These are phyloP conservation scores for Pterobdella sp. DNA, from an alignment of 2,888 invertebrate species.

Conservation along the genomic window DNA sequence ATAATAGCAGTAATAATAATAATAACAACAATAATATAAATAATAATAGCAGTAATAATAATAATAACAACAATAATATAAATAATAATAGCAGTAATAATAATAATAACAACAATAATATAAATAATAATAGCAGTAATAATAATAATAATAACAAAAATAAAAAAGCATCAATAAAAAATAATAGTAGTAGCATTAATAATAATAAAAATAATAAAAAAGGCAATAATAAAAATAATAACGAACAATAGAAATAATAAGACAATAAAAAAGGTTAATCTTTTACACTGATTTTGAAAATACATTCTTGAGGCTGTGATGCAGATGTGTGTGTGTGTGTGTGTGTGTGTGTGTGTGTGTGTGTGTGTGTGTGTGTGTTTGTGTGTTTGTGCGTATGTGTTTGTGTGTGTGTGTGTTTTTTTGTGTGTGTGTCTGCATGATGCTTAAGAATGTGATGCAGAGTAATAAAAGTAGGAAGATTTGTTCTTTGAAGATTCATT, in stretches of 20 bases:
- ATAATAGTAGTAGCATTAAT: neutral
- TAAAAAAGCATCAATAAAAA: neutral
- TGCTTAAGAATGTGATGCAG: too few relatives aligned
- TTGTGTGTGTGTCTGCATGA: too few relatives aligned
- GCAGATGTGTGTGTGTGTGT: neutral
- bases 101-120: slow-evolving; percentile 8
- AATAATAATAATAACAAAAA: slow-evolving; percentile 10
- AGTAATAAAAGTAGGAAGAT: too few relatives aligned
- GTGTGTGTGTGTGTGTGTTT: neutral
- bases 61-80: neutral
- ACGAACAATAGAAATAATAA: too few relatives aligned
- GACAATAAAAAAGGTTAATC: too few relatives aligned
- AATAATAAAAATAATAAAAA: neutral
- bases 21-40: slow-evolving; percentile 10
- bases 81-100: slow-evolving; percentile 5
- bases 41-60: slow-evolving; percentile 7
- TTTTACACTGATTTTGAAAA: too few relatives aligned
- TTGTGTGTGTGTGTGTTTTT: too few relatives aligned
- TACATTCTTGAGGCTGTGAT: too few relatives aligned
- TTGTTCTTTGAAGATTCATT: too few relatives aligned
- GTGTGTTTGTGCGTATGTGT: neutral
- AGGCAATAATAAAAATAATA: neutral
- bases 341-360: neutral
- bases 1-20: slow-evolving; percentile 11
- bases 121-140: slow-evolving; percentile 16